Base-by-base conservation (phyloP, 1,140 invertebrate genomes). In the Melipona quadrifasciata region DNA sequence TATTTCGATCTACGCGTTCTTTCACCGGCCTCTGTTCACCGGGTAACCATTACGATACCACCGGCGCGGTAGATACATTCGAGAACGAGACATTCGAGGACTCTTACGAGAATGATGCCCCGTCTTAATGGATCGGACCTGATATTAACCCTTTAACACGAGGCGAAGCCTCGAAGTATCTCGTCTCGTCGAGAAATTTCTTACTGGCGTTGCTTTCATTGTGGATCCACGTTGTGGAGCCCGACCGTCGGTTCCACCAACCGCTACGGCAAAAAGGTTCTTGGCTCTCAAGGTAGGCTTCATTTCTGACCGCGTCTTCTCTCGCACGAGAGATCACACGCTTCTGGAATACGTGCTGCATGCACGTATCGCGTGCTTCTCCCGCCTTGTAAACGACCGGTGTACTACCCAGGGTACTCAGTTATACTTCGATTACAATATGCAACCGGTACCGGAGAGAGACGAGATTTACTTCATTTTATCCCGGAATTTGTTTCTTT, bases 231-330 rank as follows among this genome's bases (percentile, higher is more conserved):
- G 80, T 71, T n/a, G n/a, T n/a, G n/a, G n/a, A 47, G 39, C 39
- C 39, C 8, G 39, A 31, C 39, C 39, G 8, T 47, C 39, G 39
- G 39, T 47, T 47, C 39, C 39, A 47, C 39, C 39, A 10, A 47
- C 39, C 39, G 39, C 39, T 47, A 8, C 39, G 39, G 74, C 81
- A 90, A 90, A 90, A 86, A 68, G 64, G 24, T 14, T 67, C 57
- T 61, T 34, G 68, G 31, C 31, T 78, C 78, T 91, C 91, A 91
- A 91, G 91, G 91, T 89, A 90, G 90, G 83, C 91, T 90, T 90
- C 87, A 89, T 91, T 90, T 91, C 90, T 91, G 82, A 77, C 76
- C 84, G 64, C 88, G 75, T 85, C 58, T 82, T 3, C 64, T 71
- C 73, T 78, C n/a, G 80, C 64, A 24, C 67, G 27, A 68, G 65